Base-by-base conservation (phyloP, 2,888 invertebrate species). In the Agrenia bidenticulata region DNA sequence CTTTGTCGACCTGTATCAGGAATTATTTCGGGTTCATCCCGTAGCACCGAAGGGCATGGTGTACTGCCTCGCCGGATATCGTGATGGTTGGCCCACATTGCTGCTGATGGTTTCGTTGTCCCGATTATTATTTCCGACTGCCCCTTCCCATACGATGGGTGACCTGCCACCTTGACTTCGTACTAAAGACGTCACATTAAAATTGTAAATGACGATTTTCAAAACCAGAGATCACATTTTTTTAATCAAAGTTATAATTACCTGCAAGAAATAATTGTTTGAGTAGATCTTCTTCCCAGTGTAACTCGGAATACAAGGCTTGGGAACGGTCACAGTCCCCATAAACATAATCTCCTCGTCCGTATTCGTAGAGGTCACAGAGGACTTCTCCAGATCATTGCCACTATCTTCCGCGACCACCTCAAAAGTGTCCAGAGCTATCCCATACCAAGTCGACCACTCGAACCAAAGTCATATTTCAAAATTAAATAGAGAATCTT, bases 71-170 rank as follows among this genome's bases (percentile, higher is more conserved):
- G 2, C 11, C 54, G 26, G 17, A 11, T 32, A 24, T 24, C n/a
- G n/a, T 4, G 27, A 15, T 27, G 2, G 32, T 54, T 54, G 27
- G 27, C 54, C 9, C 24, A 19, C 5, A 27, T 2, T 9, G 54
- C 54, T 15, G 54, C 54, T 4, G 54, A 54, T 2, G 54, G 54
- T 27, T 54, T 54, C 32, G 54, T 54, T 27, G 54, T 54, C n/a
- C 54, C 54, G n/a, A 54, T 27, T 7, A 54, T n/a, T n/a, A 54
- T 13, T 27, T 54, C 54, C n/a, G 32, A n/a, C n/a, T 15, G 5
- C 9, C 54, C 54, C n/a, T 54, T 54, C 19, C 54, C 54, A 11
- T 26, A 5, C 11, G 9, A 26, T 4, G 54, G 54, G n/a, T 54
- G 54, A 15, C 32, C 27, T 26, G 5, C 26, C n/a, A 54, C 17